Evolutionary conservation across 2,888 invertebrate genomes (phyloP).

Genomic region (Zygaena filipendulae): DNA sequence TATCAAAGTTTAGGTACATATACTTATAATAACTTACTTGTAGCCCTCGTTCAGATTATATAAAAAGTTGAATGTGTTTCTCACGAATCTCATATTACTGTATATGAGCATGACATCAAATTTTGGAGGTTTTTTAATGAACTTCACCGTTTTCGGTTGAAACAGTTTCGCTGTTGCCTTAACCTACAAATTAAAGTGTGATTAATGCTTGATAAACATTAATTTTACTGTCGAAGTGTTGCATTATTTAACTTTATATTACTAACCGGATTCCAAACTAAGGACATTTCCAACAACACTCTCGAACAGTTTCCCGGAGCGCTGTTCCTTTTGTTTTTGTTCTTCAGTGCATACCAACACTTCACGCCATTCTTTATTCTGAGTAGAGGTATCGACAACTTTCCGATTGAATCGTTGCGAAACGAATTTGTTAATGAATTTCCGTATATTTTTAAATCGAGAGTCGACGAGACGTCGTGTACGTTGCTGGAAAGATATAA

Average conservation of each 20-base stretch:
- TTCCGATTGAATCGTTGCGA: slow-evolving; percentile 36
- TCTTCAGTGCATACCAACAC: slow-evolving; percentile 50
- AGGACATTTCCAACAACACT: slow-evolving; percentile 39
- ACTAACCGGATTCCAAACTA: slow-evolving; percentile 54
- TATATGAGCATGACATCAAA: slow-evolving; percentile 43
- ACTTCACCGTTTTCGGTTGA: slow-evolving; percentile 41
- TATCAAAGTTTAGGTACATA: no score
- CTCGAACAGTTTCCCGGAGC: slow-evolving; percentile 52
- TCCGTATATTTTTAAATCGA: slow-evolving; percentile 44
- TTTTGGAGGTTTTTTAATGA: slow-evolving; percentile 36
- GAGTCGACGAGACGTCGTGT: slow-evolving; percentile 43
- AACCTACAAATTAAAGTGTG: slow-evolving; percentile 36
- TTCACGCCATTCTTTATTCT: slow-evolving; percentile 34
- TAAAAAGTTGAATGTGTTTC: slow-evolving; percentile 30
- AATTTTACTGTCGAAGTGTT: no score
- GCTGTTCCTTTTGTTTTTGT: slow-evolving; percentile 30
- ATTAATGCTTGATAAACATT: slow-evolving; percentile 1
- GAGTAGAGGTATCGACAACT: slow-evolving; percentile 44
- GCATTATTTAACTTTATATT: slow-evolving; percentile 1
- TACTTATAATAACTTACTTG: slow-evolving; percentile 32
- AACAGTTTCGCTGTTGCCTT: slow-evolving; percentile 44
- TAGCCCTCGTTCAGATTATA: slow-evolving; percentile 32
- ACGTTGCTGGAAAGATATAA: slow-evolving; percentile 37
- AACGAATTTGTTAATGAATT: slow-evolving; percentile 28
- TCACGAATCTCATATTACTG: slow-evolving; percentile 40